A percentile compares a stretch with the other conserved stretches of the same genome.
Evolutionary conservation across 2,113 vertebrate genomes (phyloP).

Genomic region (Uropsilus gracilis): DNA sequence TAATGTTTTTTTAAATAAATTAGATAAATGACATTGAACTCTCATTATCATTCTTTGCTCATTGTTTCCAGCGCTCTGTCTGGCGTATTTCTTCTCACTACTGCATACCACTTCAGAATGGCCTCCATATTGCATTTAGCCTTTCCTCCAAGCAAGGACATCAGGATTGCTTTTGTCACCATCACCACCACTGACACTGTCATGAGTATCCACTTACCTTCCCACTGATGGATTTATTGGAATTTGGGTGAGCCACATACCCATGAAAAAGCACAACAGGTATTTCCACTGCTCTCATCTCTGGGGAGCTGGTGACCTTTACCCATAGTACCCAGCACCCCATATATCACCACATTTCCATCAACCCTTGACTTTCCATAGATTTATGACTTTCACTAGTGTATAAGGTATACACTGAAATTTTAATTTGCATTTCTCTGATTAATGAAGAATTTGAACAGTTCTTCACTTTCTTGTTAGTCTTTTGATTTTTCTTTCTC

Average conservation of each 20-base stretch:
- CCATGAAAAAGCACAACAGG: neutral
- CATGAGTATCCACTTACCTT: neutral
- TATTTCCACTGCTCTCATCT: neutral
- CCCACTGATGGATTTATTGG: neutral
- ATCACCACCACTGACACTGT: neutral
- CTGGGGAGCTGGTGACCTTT: neutral
- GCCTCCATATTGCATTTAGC: neutral
- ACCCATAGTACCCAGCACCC: rapidly evolving
- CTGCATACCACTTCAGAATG: neutral
- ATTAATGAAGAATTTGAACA: neutral
- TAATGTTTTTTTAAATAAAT: neutral
- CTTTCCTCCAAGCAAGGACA: neutral
- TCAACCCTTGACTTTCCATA: neutral
- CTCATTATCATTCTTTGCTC: neutral
- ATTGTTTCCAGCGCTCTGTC: neutral
- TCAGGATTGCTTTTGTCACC: neutral
- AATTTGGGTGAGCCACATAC: neutral
- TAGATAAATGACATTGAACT: neutral
- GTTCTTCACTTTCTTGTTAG: constrained; percentile 30
- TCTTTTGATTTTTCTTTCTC: neutral
- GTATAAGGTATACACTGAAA: neutral
- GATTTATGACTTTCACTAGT: neutral
- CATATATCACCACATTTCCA: rapidly evolving
- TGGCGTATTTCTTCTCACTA: neutral
- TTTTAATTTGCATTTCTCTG: constrained; percentile 7